Evolutionary conservation across 2,797 vertebrate genomes (phyloP).

Genomic region (Fundulus diaphanus): DNA sequence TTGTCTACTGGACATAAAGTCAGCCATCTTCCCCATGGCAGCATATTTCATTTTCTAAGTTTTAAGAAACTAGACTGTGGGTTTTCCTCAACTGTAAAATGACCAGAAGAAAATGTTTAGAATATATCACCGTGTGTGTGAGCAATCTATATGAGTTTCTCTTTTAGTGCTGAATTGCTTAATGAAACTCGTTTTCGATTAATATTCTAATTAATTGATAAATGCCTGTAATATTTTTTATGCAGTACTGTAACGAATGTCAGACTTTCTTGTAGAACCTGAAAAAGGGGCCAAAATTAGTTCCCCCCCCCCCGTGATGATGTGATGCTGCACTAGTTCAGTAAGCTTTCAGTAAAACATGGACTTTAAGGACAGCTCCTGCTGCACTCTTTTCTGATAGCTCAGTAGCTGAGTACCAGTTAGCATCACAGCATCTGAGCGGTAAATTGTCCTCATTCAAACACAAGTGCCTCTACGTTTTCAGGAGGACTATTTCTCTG

Average conservation of each 20-base stretch:
- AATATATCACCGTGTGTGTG: background rate
- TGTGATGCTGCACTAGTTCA: constrained; percentile 13
- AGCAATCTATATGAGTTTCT: background rate
- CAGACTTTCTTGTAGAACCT: background rate
- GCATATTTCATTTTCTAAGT: no score
- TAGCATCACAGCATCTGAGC: constrained; percentile 27
- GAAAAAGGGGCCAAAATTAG: background rate
- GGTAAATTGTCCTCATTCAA: constrained; percentile 59
- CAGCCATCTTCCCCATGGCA: no score
- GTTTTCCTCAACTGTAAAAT: no score
- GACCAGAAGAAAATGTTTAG: background rate
- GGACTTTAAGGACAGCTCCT: constrained; percentile 26
- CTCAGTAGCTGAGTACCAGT: constrained; percentile 27
- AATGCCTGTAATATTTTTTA: background rate
- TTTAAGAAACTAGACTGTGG: background rate
- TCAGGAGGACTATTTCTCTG: constrained; percentile 41
- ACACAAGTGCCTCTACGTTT: constrained; percentile 37
- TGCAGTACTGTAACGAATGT: background rate
- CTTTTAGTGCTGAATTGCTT: background rate
- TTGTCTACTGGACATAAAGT: no score
- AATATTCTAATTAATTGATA: background rate
- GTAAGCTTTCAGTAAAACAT: constrained; percentile 17
- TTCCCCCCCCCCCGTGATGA: constrained; percentile 9
- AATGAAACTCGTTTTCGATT: background rate
- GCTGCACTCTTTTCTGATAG: constrained; percentile 39